Percentiles rank a stretch among this genome's conserved stretches.
Evolutionary conservation across 1,140 invertebrate genomes (phyloP).

Genomic region (Aphaenogaster ashmeadi): DNA sequence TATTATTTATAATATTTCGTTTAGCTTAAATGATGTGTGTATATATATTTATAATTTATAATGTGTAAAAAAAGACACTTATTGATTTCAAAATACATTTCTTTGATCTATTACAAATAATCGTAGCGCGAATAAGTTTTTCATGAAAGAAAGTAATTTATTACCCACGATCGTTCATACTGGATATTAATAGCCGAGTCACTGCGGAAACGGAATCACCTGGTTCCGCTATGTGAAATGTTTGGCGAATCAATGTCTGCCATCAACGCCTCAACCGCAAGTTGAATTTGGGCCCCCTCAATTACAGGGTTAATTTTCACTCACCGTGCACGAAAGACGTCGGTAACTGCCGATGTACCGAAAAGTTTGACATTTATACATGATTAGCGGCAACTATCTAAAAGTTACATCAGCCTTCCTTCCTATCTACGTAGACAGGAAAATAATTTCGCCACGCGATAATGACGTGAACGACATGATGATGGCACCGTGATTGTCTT

Average conservation of each 20-base stretch:
- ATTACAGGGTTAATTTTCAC: constrained; percentile 53
- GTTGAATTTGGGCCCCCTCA: constrained; percentile 47
- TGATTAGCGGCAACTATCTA: constrained; percentile 54
- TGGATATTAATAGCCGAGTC: constrained; percentile 12
- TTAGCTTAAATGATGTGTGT: no score
- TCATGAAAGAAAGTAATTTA: constrained; percentile 26
- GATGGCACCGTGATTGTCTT: background rate
- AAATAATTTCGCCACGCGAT: constrained; percentile 55
- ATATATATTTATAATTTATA: background rate
- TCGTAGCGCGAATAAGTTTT: background rate
- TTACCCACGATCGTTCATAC: constrained; percentile 7
- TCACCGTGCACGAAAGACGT: constrained; percentile 38
- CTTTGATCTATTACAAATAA: constrained; percentile 7
- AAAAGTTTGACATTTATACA: constrained; percentile 59
- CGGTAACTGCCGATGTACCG: background rate
- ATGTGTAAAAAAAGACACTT: background rate
- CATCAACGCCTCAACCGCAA: constrained; percentile 53
- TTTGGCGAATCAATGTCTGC: constrained; percentile 51
- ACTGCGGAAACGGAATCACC: background rate
- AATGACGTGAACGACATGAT: constrained; percentile 23
- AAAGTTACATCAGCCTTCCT: constrained; percentile 63
- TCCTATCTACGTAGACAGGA: constrained; percentile 22
- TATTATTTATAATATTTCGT: no score
- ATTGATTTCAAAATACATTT: background rate
- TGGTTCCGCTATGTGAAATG: constrained; percentile 3